A percentile compares a stretch with the other conserved stretches of the same genome.
Conservation (phyloP, 2,888 invertebrate species). For the Gastracanthus pulcherrimus region DNA sequence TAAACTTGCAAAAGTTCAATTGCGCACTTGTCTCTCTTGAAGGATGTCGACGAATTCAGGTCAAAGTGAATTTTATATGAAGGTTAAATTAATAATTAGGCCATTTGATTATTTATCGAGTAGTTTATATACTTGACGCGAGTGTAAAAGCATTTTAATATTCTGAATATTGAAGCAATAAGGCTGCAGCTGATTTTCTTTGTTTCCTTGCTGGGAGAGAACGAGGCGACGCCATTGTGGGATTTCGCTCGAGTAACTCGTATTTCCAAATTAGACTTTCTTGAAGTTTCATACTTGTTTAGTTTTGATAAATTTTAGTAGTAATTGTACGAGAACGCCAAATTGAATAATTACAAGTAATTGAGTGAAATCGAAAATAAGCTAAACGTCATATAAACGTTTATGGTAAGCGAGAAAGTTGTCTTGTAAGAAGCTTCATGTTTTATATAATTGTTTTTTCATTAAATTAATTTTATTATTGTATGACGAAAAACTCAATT, state of each 20-base stretch:
- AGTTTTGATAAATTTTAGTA: conserved; percentile 24
- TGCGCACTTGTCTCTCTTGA: neutral
- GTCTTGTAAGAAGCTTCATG: neutral
- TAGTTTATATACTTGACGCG: neutral
- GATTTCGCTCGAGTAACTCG: conserved; percentile 1
- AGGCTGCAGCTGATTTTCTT: conserved; percentile 20
- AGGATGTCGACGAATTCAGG: neutral
- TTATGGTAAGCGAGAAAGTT: neutral
- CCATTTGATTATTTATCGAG: neutral
- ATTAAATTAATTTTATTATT: too few relatives aligned
- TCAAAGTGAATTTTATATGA: neutral
- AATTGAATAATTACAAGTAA: neutral
- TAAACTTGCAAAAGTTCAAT: neutral
- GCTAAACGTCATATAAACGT: neutral
- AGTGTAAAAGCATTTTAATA: neutral
- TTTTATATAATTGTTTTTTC: neutral
- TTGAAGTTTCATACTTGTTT: neutral
- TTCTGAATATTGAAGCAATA: neutral
- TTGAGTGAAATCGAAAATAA: neutral
- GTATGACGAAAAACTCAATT: neutral
- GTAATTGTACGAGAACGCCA: neutral
- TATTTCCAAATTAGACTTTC: neutral
- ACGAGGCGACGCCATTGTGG: conserved; percentile 22
- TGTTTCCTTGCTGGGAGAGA: conserved; percentile 35
- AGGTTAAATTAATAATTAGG: neutral